Evolutionary conservation across 2,888 invertebrate species (phyloP).

Genomic region (Philhelius pedissequus): DNA sequence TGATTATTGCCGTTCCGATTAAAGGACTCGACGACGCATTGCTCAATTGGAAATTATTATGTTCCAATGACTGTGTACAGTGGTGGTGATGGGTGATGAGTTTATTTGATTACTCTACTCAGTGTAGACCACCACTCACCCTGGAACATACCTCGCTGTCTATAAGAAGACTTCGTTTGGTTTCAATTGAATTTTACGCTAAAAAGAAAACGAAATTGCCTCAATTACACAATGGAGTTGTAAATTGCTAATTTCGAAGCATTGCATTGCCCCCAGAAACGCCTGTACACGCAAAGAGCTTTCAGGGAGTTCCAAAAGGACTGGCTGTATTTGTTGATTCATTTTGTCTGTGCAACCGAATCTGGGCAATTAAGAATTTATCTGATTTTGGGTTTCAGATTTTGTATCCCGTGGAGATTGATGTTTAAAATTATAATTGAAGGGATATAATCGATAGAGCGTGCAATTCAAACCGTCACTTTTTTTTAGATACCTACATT

Average conservation of each 20-base stretch:
- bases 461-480: not conserved
- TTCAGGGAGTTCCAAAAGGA: constrained; percentile 30
- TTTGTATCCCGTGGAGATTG: constrained; percentile 30
- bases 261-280: not conserved
- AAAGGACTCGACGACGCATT: constrained; percentile 64
- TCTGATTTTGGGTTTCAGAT: constrained; percentile 5
- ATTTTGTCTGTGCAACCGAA: constrained; percentile 4
- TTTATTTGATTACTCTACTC: constrained; percentile 57
- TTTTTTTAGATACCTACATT: not conserved
- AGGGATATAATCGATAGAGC: not conserved
- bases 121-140: too few species aligned
- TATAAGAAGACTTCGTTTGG: constrained; percentile 1
- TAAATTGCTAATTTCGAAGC: constrained; percentile 54
- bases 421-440: not conserved
- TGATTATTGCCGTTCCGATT: constrained; percentile 59
- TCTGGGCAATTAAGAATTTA: constrained; percentile 40
- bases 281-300: not conserved
- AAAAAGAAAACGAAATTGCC: constrained; percentile 58
- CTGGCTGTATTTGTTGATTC: constrained; percentile 7
- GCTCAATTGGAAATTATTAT: constrained; percentile 56
- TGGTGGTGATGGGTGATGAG: not conserved
- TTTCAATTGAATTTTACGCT: constrained; percentile 56
- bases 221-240: constrained; percentile 52
- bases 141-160: not conserved
- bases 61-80: not conserved